These are phyloP conservation scores for Yponomeuta sedellus DNA, from an alignment of 2,888 invertebrate species.

Conservation along the genomic window DNA sequence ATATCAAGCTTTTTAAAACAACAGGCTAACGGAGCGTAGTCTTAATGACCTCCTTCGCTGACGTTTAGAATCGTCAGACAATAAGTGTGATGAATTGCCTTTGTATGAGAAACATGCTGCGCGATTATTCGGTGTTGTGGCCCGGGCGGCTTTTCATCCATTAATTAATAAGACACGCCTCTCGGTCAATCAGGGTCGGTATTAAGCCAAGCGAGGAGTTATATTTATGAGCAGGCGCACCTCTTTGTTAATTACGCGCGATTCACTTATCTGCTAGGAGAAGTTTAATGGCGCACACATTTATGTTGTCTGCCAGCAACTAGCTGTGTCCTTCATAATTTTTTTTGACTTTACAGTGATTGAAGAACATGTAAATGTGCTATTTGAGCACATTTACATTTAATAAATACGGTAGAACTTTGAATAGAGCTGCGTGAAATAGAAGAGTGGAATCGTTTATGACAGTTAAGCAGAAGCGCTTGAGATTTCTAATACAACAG, in stretches of 20 bases:
- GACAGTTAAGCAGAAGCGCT: background rate
- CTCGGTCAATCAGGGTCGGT: constrained; percentile 61
- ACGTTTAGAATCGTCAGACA: constrained; percentile 69
- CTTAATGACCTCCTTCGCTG: constrained; percentile 69
- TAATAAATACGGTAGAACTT: too few species aligned
- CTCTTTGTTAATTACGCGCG: constrained; percentile 61
- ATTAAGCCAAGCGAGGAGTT: constrained; percentile 51
- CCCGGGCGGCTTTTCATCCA: constrained; percentile 55
- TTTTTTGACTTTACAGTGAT: background rate
- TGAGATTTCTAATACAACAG: constrained; percentile 1
- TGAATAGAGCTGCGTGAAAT: too few species aligned
- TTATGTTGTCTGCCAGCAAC: constrained; percentile 32
- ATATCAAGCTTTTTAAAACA: constrained; percentile 34
- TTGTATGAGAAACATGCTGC: constrained; percentile 63
- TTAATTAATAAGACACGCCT: constrained; percentile 70
- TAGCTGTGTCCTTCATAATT: constrained; percentile 14
- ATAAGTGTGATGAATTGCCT: constrained; percentile 68
- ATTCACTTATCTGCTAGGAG: constrained; percentile 57
- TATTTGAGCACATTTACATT: too few species aligned
- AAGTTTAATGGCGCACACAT: constrained; percentile 47
- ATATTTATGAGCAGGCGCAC: constrained; percentile 62
- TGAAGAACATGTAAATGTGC: background rate
- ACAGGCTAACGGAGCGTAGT: constrained; percentile 45
- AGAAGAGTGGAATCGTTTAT: background rate
- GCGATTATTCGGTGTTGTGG: constrained; percentile 55